These are phyloP conservation scores for Caradrina clavipalpis DNA, from an alignment of 2,888 invertebrate species.

Conservation along the genomic window DNA sequence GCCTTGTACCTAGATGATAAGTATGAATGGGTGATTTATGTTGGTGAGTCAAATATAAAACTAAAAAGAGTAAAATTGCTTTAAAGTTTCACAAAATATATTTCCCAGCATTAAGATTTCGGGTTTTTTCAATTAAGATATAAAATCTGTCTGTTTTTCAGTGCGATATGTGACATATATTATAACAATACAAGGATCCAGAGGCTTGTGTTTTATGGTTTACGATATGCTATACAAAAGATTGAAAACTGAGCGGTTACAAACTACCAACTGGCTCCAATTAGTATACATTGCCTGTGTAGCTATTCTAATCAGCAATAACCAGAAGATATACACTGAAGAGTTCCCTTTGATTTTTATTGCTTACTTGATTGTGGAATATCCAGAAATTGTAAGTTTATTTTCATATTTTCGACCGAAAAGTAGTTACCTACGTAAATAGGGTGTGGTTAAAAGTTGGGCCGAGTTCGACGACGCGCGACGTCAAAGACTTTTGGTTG, in stretches of 20 bases:
- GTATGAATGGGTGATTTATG: conserved; percentile 58
- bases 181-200: conserved; percentile 37
- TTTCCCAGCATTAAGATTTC: neutral
- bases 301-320: conserved; percentile 61
- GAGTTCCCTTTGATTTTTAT: conserved; percentile 75
- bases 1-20: conserved; percentile 63
- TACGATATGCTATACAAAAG: conserved; percentile 55
- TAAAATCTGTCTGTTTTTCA: conserved; percentile 36
- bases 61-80: no score
- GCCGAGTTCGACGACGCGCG: no score
- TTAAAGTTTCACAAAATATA: neutral
- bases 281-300: conserved; percentile 56
- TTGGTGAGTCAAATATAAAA: conserved; percentile 66
- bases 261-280: conserved; percentile 58
- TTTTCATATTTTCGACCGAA: neutral
- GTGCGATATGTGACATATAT: conserved; percentile 47
- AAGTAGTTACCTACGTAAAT: no score
- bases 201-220: conserved; percentile 40
- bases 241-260: conserved; percentile 26
- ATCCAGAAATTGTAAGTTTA: conserved; percentile 76
- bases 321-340: conserved; percentile 64
- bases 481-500: no score
- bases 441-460: neutral
- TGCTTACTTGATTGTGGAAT: conserved; percentile 72
- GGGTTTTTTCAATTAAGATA: neutral